Base-by-base conservation (phyloP, 2,797 vertebrate species). In the Lophius americanus region DNA sequence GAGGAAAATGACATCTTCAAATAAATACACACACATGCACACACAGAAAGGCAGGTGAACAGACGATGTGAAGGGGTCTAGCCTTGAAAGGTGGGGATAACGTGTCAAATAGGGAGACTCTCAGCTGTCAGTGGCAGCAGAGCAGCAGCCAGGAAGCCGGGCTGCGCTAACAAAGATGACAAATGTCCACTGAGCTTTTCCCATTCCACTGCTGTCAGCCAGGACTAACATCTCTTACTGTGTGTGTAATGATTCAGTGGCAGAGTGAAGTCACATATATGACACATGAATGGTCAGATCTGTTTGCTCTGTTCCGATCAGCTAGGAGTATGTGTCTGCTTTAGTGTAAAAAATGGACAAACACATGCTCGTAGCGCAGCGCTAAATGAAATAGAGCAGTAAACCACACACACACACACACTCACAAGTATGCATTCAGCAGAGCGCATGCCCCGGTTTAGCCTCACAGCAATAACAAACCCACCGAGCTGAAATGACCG, bases 131-230 rank as follows among this genome's bases (percentile, higher is more conserved):
- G 68, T 79, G 83, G 81, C 70, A 65, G 74, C 77, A 63, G 88
- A 74, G 82, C 81, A 78, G 86, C 79, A 80, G 81, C 84, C 83
- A 43, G 76, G 84, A 80, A 82, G 81, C 80, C 54, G 60, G 75
- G 78, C 79, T 73, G 79, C 75, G 32, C 86, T 82, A 74, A 83
- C 83, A 82, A 55, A 78, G 85, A 91, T 89, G 83, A 91, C 85
- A 89, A 89, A 89, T 86, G 85, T 85, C 85, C 82, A 71, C 83
- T 62, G 84, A 89, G 85, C 73, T 64, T 87, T 88, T 91, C 83
- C 84, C 69, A 87, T 88, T 90, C 82, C 84, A 57, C 79, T 71
- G 65, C 87, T 88, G 86, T 90, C 88, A 85, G 76, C 56, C 41
- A 82, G 74, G 79, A 90, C 83, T 83, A 74, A 80, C 79, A 46